phyloP scores from a whole-genome alignment of 2,888 invertebrate species.

The Tipula unca region DNA sequence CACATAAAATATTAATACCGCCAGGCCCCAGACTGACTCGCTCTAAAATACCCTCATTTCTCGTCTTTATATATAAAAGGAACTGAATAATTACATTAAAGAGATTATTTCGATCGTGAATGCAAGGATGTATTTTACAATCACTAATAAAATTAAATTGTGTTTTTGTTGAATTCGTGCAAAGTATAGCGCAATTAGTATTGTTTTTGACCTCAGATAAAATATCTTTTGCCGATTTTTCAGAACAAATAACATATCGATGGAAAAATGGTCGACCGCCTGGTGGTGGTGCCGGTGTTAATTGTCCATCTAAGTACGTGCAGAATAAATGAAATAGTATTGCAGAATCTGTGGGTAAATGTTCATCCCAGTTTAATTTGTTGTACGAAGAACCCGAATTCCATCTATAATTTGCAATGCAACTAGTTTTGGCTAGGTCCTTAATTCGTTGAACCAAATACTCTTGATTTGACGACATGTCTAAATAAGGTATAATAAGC shows the following conservation, averaged over 20 bases:
- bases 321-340: constrained; percentile 79
- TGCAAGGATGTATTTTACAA: constrained; percentile 57
- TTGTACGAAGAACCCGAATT: constrained; percentile 66
- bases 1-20: constrained; percentile 78
- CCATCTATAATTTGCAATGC: constrained; percentile 85
- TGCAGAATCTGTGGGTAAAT: constrained; percentile 79
- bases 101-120: constrained; percentile 77
- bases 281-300: constrained; percentile 57
- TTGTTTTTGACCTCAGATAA: constrained; percentile 38
- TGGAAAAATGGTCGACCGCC: constrained; percentile 54
- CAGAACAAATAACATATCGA: constrained; percentile 43
- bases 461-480: constrained; percentile 74
- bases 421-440: constrained; percentile 73
- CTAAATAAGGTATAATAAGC: constrained; percentile 67
- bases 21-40: constrained; percentile 67
- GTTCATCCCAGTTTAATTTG: constrained; percentile 70
- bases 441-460: constrained; percentile 73
- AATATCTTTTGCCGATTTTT: constrained; percentile 38
- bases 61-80: constrained; percentile 62
- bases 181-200: constrained; percentile 40
- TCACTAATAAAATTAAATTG: constrained; percentile 46
- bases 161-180: constrained; percentile 37
- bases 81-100: constrained; percentile 80
- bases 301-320: constrained; percentile 76
- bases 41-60: constrained; percentile 67